Base-by-base conservation (phyloP, 1,140 invertebrate species). In the Coptotermes formosanus region DNA sequence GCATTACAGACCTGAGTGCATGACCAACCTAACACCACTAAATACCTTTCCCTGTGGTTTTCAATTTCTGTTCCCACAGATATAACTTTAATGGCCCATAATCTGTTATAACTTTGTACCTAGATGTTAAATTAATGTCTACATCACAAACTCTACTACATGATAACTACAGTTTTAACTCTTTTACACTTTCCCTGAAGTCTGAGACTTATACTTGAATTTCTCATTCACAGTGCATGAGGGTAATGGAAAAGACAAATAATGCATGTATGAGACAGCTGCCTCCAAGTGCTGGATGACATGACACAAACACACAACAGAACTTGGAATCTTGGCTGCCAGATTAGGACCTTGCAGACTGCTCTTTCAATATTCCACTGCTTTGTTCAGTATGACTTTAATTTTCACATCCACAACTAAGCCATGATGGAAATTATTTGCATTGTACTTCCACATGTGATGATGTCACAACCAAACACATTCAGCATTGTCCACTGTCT, bases 291-390 rank as follows among this genome's bases (percentile, higher is more conserved):
- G 14, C 16, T 75, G 64, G 64, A 75, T 75, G 64, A 25, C 64
- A 75, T n/a, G n/a, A 75, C 64, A 75, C n/a, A 75, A 75, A 75
- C 64, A 75, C n/a, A 75, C 64, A 75, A 75, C 64, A 75, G 0
- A 8, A 75, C 7, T 75, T 75, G 64, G 25, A 75, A 75, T 75
- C 64, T 75, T 75, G 64, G 64, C n/a, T 75, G 64, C 30, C 25
- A 75, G 64, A 75, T 8, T 75, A 25, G 2, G n/a, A 25, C 19
- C 52, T 55, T 55, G 14, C 14, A 12, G 3, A 55, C 52, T 75
- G 64, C 8, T 75, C n/a, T 75, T 11, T 30, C 64, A 25, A 30
- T 75, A 75, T 30, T 75, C 25, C n/a, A 75, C 2, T 75, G 64
- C n/a, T 75, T 30, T 30, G n/a, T n/a, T 75, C 9, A 55, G 52